Conservation (phyloP, 2,797 vertebrate genomes). For the Vireo griseus region DNA sequence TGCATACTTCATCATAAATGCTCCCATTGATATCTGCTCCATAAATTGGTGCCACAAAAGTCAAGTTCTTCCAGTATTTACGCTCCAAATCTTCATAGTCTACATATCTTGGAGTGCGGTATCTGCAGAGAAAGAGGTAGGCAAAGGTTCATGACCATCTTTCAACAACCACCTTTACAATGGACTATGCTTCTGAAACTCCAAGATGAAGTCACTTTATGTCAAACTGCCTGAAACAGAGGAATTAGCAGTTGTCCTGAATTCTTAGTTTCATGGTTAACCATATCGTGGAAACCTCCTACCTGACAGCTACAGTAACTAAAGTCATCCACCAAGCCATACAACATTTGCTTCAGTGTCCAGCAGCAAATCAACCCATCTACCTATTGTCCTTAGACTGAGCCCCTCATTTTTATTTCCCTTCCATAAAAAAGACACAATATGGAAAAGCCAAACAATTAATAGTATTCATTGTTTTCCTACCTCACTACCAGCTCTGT, state of each 20-base stretch:
- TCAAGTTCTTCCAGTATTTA: constrained; percentile 98
- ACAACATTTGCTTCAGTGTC: not conserved
- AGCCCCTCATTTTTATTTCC: not conserved
- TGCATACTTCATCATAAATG: constrained; percentile 91
- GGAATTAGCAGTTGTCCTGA: not conserved
- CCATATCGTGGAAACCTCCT: not conserved
- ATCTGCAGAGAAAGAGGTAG: constrained; percentile 75
- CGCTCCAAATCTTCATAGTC: constrained; percentile 97
- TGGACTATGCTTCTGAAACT: not conserved
- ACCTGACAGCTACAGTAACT: not conserved
- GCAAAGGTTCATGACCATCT: not conserved
- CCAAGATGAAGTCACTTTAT: not conserved
- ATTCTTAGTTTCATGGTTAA: not conserved
- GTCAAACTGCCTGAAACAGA: not conserved
- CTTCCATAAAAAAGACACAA: not conserved
- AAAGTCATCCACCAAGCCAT: not conserved
- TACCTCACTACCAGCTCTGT: not conserved
- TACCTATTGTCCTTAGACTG: not conserved
- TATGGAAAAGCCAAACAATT: not conserved
- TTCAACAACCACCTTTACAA: not conserved
- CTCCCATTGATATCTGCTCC: constrained; percentile 96
- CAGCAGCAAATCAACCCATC: not conserved
- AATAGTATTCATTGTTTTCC: not conserved
- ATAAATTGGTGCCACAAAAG: constrained; percentile 95
- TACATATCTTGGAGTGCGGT: constrained; percentile 90